Base-by-base conservation (phyloP, 2,113 vertebrate genomes). In the Rhinopithecus roxellana region DNA sequence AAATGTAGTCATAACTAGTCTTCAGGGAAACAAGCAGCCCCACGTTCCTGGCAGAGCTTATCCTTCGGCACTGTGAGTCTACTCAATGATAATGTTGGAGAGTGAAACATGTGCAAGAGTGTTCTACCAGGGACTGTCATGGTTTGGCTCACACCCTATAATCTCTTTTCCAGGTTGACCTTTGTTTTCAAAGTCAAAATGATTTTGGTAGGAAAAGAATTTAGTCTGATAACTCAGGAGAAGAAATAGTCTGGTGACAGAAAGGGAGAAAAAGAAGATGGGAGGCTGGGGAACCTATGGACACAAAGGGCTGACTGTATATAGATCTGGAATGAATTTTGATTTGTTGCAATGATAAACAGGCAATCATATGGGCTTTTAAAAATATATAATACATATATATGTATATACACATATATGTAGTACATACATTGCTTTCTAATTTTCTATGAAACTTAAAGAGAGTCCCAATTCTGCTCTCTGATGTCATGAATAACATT, bases 31-130 rank as follows among this genome's bases (percentile, higher is more conserved):
- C 55, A 55, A 79, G 80, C 84, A 85, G 35, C 50, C 69, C 88
- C 18, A 85, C 18, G 78, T 89, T 92, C 79, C 43, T 85, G 94
- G 96, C 77, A 92, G 64, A 0, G 18, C 50, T 96, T 35, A 27
- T 35, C 43, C 9, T 78, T 75, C 87, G 90, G 18, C 1, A 43
- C 52, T 38, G 17, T 67, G 30, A 22, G 75, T 91, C 95, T 95
- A 94, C 87, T 87, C 90, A 45, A 82, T 32, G 96, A 25, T 17
- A 61, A 82, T 57, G 52, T 78, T 94, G 81, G 75, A 93, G 86
- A 98, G 97, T 70, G 93, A 98, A 64, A 98, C 97, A 95, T 72
- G 22, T 98, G 52, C 45, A 96, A 52, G 25, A 72, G 64, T 82
- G 89, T 92, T 92, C 74, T 88, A 13, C 14, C 83, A 92, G 59